These are phyloP conservation scores for Onthophagus taurus DNA, from an alignment of 1,140 invertebrate species.

Conservation along the genomic window DNA sequence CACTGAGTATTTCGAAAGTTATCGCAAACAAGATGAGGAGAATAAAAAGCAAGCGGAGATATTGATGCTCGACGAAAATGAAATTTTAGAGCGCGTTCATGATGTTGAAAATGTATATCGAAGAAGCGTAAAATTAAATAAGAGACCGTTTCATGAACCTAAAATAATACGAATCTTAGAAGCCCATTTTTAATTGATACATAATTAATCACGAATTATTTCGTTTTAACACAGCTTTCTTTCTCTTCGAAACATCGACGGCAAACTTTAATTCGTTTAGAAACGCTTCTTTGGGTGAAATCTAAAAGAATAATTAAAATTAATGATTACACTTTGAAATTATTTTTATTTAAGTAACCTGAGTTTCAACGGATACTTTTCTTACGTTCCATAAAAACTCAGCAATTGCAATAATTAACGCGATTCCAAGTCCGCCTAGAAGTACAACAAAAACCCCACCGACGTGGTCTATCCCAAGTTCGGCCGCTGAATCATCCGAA, in stretches of 20 bases:
- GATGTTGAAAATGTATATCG: too few species aligned
- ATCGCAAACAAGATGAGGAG: too few species aligned
- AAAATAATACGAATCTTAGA: too few species aligned
- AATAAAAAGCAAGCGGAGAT: too few species aligned
- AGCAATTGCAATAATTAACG: conserved; percentile 54
- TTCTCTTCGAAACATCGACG: conserved; percentile 50
- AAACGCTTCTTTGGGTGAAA: conserved; percentile 50
- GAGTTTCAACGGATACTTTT: conserved; percentile 65
- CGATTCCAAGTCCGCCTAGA: conserved; percentile 53
- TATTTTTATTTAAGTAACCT: conserved; percentile 46
- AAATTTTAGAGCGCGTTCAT: too few species aligned
- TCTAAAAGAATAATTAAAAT: conserved; percentile 37
- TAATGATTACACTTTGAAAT: neutral
- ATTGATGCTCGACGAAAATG: too few species aligned
- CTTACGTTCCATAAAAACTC: conserved; percentile 79
- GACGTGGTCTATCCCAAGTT: conserved; percentile 69
- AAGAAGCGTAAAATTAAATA: too few species aligned
- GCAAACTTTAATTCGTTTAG: conserved; percentile 52
- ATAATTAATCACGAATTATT: too few species aligned
- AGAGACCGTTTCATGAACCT: too few species aligned
- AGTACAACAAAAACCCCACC: conserved; percentile 88
- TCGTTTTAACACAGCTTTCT: conserved; percentile 48
- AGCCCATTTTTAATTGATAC: too few species aligned
- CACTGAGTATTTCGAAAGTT: too few species aligned
- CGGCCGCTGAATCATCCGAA: conserved; percentile 39